phyloP scores from a whole-genome alignment of 2,113 vertebrate species.

The Pterophyllum scalare region DNA sequence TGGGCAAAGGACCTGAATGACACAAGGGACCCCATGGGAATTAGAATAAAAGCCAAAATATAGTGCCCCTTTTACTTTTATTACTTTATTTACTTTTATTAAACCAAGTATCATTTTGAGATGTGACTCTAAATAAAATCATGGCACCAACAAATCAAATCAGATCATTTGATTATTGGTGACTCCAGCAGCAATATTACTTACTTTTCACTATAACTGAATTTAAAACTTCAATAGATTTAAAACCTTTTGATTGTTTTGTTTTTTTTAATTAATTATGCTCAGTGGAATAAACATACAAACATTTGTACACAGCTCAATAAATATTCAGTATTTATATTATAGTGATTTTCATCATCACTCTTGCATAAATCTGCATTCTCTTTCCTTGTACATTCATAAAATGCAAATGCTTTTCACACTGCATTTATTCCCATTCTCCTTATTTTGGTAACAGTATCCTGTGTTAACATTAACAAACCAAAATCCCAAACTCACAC shows the following conservation, averaged over 20 bases:
- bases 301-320: background rate
- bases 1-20: background rate
- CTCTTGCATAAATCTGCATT: constrained; percentile 17
- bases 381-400: background rate
- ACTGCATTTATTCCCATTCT: constrained; percentile 29
- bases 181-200: background rate
- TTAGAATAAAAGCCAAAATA: background rate
- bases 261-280: background rate
- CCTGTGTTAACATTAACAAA: constrained; percentile 55
- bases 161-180: background rate
- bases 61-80: background rate
- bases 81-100: background rate
- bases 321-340: constrained; percentile 4
- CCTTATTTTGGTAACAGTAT: constrained; percentile 22
- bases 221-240: background rate
- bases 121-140: background rate
- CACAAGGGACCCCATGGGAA: background rate
- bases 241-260: background rate
- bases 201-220: background rate
- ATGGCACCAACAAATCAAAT: background rate
- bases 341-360: background rate
- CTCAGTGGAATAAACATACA: background rate
- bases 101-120: background rate
- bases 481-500: constrained; percentile 43
- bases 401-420: constrained; percentile 17